phyloP scores from a whole-genome alignment of 2,797 vertebrate species.

The Gadopsis marmoratus region DNA sequence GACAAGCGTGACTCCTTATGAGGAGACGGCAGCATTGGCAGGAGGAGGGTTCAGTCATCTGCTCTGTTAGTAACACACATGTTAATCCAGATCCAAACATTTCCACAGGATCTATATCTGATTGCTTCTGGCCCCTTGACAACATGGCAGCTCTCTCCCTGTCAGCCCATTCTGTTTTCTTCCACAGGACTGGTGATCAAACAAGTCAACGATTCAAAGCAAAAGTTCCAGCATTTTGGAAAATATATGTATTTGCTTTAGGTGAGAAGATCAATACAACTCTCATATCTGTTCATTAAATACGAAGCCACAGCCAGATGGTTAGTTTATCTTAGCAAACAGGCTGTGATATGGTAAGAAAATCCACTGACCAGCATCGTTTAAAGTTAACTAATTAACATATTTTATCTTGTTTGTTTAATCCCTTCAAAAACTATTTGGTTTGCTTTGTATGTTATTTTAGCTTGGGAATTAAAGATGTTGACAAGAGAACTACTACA shows the following conservation, averaged over 20 bases:
- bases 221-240: not conserved
- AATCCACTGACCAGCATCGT: not conserved
- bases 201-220: not conserved
- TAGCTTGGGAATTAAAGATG: not conserved
- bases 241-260: not conserved
- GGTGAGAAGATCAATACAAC: not conserved
- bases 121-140: not conserved
- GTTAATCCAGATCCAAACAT: conserved; percentile 8
- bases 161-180: not conserved
- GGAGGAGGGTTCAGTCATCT: not conserved
- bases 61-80: not conserved
- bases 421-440: not conserved
- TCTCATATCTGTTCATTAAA: not conserved
- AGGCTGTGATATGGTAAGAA: not conserved
- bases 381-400: not conserved
- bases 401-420: not conserved
- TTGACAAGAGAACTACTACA: not conserved
- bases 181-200: not conserved
- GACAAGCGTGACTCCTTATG: not conserved
- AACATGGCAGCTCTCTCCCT: not conserved
- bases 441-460: not conserved
- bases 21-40: conserved; percentile 11
- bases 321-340: not conserved
- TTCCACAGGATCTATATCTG: not conserved
- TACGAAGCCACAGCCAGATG: not conserved